Conservation (phyloP, 2,888 invertebrate species). For the Therioaphis trifolii region DNA sequence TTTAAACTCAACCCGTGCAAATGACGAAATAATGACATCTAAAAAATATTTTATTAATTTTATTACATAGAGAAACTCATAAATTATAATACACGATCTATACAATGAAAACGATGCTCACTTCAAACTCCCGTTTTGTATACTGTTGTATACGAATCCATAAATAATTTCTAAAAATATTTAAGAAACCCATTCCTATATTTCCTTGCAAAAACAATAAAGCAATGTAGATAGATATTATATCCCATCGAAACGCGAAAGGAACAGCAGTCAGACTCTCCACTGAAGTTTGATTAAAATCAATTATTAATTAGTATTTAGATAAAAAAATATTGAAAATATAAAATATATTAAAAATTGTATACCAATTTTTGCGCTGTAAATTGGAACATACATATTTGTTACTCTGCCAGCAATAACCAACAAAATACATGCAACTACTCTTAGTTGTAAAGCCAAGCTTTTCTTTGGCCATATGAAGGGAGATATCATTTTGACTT, state of each 20-base stretch:
- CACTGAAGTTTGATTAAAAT: conserved; percentile 72
- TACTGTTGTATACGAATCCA: conserved; percentile 98
- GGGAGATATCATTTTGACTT: conserved; percentile 83
- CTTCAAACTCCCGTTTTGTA: conserved; percentile 91
- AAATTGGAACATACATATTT: conserved; percentile 93
- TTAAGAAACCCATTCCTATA: conserved; percentile 91
- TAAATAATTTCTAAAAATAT: conserved; percentile 88
- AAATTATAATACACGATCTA: background rate
- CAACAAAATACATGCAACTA: conserved; percentile 82
- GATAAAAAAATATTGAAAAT: no score
- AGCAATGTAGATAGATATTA: conserved; percentile 84
- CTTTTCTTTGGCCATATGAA: conserved; percentile 95
- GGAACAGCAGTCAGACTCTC: conserved; percentile 79
- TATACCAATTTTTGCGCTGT: conserved; percentile 89
- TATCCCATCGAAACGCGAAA: conserved; percentile 85
- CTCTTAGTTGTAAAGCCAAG: conserved; percentile 80
- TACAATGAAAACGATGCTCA: conserved; percentile 68
- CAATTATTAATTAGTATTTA: conserved; percentile 54
- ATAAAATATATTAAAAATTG: background rate
- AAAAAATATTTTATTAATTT: conserved; percentile 68
- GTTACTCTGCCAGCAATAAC: conserved; percentile 84
- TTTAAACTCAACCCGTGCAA: conserved; percentile 89
- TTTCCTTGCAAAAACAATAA: conserved; percentile 96
- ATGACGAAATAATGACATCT: conserved; percentile 86
- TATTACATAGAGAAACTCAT: no score